A percentile compares a stretch with the other conserved stretches of the same genome.
Evolutionary conservation across 2,888 invertebrate species (phyloP).

Genomic region (Balanococcus diminutus): DNA sequence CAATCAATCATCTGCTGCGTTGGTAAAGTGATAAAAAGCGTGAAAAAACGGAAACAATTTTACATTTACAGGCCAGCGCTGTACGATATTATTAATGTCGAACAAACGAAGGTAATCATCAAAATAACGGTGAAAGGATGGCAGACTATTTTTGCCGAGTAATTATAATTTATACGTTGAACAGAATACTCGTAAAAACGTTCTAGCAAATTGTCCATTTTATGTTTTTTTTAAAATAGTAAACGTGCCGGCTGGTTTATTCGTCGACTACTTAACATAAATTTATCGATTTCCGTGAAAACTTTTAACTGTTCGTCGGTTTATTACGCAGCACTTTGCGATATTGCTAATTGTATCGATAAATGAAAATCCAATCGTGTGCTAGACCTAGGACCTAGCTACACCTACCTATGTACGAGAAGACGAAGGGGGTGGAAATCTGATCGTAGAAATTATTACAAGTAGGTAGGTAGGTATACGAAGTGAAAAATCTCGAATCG

Average conservation of each 20-base stretch:
- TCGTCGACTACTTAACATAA: slow-evolving; percentile 17
- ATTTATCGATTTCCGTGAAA: slow-evolving; percentile 53
- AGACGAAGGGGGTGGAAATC: neutral
- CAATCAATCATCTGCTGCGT: slow-evolving; percentile 17
- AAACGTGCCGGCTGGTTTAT: slow-evolving; percentile 51
- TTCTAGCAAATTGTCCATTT: slow-evolving; percentile 50
- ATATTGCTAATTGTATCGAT: slow-evolving; percentile 15
- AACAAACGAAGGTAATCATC: slow-evolving; percentile 45
- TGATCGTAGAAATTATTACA: neutral
- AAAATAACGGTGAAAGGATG: slow-evolving; percentile 11
- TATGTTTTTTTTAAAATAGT: slow-evolving; percentile 45
- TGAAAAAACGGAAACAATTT: slow-evolving; percentile 18
- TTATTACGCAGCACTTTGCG: slow-evolving; percentile 28
- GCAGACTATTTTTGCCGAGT: slow-evolving; percentile 40
- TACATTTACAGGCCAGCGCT: slow-evolving; percentile 7
- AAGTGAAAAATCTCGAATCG: neutral
- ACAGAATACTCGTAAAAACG: slow-evolving; percentile 50
- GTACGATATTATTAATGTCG: neutral
- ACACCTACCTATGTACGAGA: neutral
- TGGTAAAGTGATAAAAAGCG: neutral
- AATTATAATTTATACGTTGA: slow-evolving; percentile 48
- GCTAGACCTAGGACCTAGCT: too few species aligned
- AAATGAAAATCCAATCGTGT: neutral
- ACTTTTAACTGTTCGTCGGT: neutral
- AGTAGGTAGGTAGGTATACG: neutral